phyloP scores from a whole-genome alignment of 2,113 vertebrate species.

The Mungos mungo region DNA sequence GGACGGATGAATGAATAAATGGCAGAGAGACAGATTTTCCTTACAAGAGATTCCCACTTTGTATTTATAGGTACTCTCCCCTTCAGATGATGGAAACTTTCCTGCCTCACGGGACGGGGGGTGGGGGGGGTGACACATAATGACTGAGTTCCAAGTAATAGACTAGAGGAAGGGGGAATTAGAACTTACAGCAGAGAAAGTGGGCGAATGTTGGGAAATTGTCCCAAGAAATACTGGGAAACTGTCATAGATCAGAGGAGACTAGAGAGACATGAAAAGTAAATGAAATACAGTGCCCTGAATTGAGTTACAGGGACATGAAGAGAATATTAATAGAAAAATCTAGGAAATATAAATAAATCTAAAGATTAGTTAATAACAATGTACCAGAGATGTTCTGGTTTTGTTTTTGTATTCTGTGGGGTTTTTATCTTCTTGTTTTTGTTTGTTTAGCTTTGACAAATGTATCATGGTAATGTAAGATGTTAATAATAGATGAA shows the following conservation, averaged over 20 bases:
- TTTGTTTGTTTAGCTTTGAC: background rate
- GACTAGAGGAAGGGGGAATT: background rate
- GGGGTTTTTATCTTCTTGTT: background rate
- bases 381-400: background rate
- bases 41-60: background rate
- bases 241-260: background rate
- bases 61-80: background rate
- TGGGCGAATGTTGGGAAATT: background rate
- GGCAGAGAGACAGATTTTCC: background rate
- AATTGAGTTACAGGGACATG: background rate
- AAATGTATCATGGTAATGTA: background rate
- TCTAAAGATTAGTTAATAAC: background rate
- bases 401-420: background rate
- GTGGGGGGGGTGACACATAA: background rate
- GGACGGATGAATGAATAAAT: too few relatives aligned
- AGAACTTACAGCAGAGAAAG: background rate
- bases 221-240: background rate
- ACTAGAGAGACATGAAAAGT: background rate
- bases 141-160: background rate
- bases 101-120: background rate
- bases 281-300: background rate
- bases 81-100: background rate
- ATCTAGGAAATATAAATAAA: background rate
- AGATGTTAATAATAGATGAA: background rate
- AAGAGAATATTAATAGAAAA: background rate